phyloP scores from a whole-genome alignment of 2,888 invertebrate species.

The Taphrorychus bicolor region DNA sequence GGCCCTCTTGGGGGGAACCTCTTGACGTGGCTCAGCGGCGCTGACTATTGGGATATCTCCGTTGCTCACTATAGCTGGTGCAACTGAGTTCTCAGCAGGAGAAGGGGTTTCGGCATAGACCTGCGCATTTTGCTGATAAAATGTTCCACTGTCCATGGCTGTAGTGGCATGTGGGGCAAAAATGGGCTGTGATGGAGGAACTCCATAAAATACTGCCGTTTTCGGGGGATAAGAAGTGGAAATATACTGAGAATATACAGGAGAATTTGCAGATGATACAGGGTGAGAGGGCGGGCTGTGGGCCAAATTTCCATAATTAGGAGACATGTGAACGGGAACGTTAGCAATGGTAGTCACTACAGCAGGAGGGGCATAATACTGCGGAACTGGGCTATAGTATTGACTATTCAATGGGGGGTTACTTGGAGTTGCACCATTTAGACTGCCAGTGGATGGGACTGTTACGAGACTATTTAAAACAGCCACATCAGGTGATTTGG shows the following conservation, averaged over 20 bases:
- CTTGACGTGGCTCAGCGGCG: neutral
- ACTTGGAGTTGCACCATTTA: slow-evolving; percentile 14
- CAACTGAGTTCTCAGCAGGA: neutral
- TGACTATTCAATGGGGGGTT: slow-evolving; percentile 9
- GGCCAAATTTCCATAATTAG: slow-evolving; percentile 6
- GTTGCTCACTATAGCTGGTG: neutral
- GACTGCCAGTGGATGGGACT: neutral
- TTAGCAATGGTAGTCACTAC: slow-evolving; percentile 12
- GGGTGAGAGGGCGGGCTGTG: neutral
- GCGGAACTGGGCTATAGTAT: slow-evolving; percentile 19
- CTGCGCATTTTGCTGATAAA: slow-evolving; percentile 14
- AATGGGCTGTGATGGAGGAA: slow-evolving; percentile 27
- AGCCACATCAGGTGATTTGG: too few relatives aligned
- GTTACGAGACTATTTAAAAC: neutral
- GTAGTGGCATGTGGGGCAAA: slow-evolving; percentile 27
- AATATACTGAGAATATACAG: slow-evolving; percentile 7
- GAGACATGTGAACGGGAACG: slow-evolving; percentile 16
- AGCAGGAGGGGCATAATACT: slow-evolving; percentile 27
- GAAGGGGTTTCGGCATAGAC: slow-evolving; percentile 12
- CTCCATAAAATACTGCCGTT: slow-evolving; percentile 30
- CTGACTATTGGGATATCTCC: neutral
- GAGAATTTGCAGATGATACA: neutral
- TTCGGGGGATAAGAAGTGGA: slow-evolving; percentile 18
- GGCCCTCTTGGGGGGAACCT: neutral
- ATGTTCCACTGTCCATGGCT: slow-evolving; percentile 6